These are phyloP conservation scores for Tethya wilhelma DNA, from an alignment of 37 sponge, comb jelly and placozoan genomes.

Conservation along the genomic window DNA sequence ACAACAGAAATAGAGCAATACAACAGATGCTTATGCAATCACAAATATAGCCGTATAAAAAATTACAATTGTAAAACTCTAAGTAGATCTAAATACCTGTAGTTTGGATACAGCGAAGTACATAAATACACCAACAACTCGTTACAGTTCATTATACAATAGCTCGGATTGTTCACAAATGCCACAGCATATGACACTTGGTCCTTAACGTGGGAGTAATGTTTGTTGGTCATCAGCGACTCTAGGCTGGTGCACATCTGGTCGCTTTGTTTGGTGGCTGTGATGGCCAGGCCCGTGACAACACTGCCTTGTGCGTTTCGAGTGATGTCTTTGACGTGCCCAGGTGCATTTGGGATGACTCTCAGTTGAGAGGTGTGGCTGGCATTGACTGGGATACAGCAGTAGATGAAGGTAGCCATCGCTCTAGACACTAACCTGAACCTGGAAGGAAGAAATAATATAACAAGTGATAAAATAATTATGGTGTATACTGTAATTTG, in stretches of 20 bases:
- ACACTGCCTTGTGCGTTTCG: too few relatives aligned
- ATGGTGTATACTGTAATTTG: background rate
- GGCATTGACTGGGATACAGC: conserved; percentile 73
- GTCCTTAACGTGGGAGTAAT: conserved; percentile 53
- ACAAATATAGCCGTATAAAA: too few relatives aligned
- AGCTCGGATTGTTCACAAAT: conserved; percentile 42
- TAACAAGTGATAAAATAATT: background rate
- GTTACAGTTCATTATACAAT: conserved; percentile 38
- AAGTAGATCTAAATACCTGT: conserved; percentile 61
- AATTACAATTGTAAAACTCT: conserved; percentile 23
- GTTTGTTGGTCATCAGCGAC: conserved; percentile 59
- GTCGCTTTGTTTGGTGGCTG: conserved; percentile 68
- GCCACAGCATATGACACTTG: conserved; percentile 12
- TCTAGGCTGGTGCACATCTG: conserved; percentile 52
- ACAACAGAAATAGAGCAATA: too few relatives aligned
- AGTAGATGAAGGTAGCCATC: conserved; percentile 66
- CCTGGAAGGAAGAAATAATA: conserved; percentile 28
- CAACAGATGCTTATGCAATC: too few relatives aligned
- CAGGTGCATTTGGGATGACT: conserved; percentile 67
- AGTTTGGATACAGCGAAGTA: conserved; percentile 48
- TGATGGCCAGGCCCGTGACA: background rate
- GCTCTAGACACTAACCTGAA: conserved; percentile 73
- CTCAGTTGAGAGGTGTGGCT: conserved; percentile 45
- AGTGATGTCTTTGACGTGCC: conserved; percentile 60
- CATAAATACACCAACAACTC: conserved; percentile 51